A percentile compares a stretch with the other conserved stretches of the same genome.
Evolutionary conservation across 2,113 vertebrate genomes (phyloP).

Genomic region (Lepus americanus): DNA sequence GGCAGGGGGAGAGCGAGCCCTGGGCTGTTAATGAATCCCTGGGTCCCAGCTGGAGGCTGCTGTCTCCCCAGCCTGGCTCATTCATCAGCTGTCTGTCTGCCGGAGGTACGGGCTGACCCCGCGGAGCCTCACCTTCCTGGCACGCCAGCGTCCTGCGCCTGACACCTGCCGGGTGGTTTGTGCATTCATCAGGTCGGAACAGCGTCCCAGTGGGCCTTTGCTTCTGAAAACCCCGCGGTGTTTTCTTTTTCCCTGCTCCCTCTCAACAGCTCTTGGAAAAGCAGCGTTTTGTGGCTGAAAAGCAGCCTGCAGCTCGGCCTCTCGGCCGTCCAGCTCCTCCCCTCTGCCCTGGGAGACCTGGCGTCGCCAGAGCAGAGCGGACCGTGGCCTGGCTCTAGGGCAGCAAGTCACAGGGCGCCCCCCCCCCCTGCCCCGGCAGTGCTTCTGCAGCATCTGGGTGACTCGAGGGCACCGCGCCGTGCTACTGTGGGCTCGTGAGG

Average conservation of each 20-base stretch:
- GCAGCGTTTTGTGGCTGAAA: background rate
- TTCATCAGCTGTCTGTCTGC: conserved; percentile 4
- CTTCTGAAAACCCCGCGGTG: background rate
- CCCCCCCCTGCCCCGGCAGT: background rate
- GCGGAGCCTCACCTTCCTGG: background rate
- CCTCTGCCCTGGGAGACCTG: background rate
- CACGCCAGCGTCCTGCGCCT: background rate
- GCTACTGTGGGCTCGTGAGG: background rate
- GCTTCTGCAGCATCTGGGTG: background rate
- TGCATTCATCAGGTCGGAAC: conserved; percentile 50
- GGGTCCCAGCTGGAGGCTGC: background rate
- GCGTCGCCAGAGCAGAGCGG: background rate
- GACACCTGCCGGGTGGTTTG: background rate
- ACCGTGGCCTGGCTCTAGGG: background rate
- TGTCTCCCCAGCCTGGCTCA: background rate
- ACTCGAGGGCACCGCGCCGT: background rate
- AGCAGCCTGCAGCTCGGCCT: background rate
- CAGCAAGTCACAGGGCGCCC: background rate
- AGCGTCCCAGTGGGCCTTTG: conserved; percentile 16
- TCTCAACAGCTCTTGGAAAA: conserved; percentile 50
- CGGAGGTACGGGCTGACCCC: background rate
- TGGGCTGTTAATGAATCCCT: background rate
- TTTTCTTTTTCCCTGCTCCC: conserved; percentile 27
- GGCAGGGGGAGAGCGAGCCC: background rate
- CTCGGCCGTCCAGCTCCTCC: background rate